phyloP scores from a whole-genome alignment of 2,797 vertebrate species.

The Clarias platycephalus region DNA sequence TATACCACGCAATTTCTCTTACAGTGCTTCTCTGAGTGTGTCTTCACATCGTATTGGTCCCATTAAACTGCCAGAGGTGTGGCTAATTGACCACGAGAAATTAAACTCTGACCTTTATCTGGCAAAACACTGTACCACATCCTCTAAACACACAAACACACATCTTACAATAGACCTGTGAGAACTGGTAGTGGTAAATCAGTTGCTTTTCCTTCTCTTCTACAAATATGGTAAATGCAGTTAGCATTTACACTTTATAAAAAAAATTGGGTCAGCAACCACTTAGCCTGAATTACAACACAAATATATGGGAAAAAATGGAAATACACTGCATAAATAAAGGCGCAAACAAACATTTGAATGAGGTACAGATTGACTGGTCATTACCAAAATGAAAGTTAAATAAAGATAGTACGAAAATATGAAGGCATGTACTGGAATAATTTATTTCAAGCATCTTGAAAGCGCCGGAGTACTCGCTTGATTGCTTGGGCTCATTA shows the following conservation, averaged over 20 bases:
- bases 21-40: background rate
- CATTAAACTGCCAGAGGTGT: conserved; percentile 12
- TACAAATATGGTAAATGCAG: background rate
- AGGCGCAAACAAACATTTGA: background rate
- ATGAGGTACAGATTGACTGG: background rate
- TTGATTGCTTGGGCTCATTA: background rate
- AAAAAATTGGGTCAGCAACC: background rate
- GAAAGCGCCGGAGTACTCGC: background rate
- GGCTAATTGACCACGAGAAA: conserved; percentile 9
- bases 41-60: conserved; percentile 11
- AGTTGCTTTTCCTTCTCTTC: background rate
- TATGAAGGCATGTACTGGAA: background rate
- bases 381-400: background rate
- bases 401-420: background rate
- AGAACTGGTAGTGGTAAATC: background rate
- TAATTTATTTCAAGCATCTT: background rate
- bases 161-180: background rate
- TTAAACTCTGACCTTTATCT: conserved; percentile 25
- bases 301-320: background rate
- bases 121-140: background rate
- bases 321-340: background rate
- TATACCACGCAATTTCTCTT: background rate
- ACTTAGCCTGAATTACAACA: background rate
- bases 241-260: background rate
- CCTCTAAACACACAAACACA: background rate